Evolutionary conservation across 1,140 invertebrate genomes (phyloP).

Genomic region (Chrysomallon squamiferum): DNA sequence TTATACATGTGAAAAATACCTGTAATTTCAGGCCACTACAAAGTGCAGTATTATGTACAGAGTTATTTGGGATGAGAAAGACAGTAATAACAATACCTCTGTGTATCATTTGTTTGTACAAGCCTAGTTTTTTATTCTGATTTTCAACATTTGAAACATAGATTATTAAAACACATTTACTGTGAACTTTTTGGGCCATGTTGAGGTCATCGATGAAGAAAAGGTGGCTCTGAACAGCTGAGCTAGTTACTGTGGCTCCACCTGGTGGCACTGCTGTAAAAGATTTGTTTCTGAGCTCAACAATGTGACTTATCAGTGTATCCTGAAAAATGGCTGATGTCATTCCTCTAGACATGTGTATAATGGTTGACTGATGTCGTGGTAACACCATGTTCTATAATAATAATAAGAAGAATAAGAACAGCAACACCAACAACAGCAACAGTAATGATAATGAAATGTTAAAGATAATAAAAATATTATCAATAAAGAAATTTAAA

Average conservation of each 20-base stretch:
- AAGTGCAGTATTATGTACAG: no score
- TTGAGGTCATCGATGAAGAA: slow-evolving; percentile 62
- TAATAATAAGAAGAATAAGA: background rate
- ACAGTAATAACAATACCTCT: no score
- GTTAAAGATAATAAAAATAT: background rate
- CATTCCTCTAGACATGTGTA: slow-evolving; percentile 45
- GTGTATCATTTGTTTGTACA: no score
- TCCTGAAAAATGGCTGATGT: slow-evolving; percentile 47
- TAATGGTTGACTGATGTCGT: slow-evolving; percentile 43
- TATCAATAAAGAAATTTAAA: no score
- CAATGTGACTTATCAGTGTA: slow-evolving; percentile 42
- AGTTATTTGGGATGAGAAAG: no score
- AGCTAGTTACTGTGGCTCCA: slow-evolving; percentile 5
- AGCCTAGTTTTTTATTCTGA: no score
- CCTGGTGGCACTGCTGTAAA: slow-evolving; percentile 35
- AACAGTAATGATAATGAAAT: background rate
- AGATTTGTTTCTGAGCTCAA: slow-evolving; percentile 46
- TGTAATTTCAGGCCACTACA: no score
- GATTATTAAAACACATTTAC: slow-evolving; percentile 32
- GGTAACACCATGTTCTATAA: slow-evolving; percentile 47
- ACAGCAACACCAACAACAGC: no score
- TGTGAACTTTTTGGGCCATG: slow-evolving; percentile 39
- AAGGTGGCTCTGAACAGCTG: slow-evolving; percentile 38
- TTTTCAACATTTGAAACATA: no score
- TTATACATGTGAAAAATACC: no score